Percentiles rank a stretch among this genome's conserved stretches.
Conservation (phyloP, 2,888 invertebrate species). For the Cancer borealis region DNA sequence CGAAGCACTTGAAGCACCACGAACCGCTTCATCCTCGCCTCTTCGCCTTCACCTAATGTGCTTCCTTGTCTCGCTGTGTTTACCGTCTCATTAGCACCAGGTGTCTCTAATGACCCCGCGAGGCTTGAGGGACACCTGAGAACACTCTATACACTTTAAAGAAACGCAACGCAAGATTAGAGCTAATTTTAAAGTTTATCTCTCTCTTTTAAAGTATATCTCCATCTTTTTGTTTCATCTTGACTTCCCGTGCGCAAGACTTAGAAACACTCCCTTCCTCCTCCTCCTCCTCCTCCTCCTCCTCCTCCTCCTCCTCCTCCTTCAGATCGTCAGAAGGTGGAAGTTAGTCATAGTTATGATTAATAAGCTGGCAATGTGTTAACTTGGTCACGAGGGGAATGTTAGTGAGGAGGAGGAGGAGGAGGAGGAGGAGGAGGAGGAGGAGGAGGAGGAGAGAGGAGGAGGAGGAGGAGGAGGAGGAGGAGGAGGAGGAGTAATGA, state of each 20-base stretch:
- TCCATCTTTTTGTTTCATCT: background rate
- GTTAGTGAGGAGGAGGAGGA: background rate
- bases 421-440: too few relatives aligned
- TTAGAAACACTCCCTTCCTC: too few relatives aligned
- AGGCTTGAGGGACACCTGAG: background rate
- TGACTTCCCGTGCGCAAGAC: background rate
- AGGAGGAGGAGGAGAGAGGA: background rate
- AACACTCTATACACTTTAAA: constrained; percentile 12
- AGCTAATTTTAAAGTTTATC: constrained; percentile 22
- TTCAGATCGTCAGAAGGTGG: background rate
- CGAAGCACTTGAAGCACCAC: background rate
- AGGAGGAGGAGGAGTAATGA: background rate
- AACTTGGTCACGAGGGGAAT: constrained; percentile 12
- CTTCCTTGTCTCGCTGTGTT: constrained; percentile 1
- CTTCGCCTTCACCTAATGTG: background rate
- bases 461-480: background rate
- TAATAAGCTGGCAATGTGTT: constrained; percentile 22
- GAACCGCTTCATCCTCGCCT: background rate
- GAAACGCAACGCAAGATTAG: background rate
- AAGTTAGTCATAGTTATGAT: constrained; percentile 26
- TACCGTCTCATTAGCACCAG: constrained; percentile 21
- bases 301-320: background rate
- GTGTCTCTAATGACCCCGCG: background rate
- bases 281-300: background rate
- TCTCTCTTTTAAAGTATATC: too few relatives aligned